Percentiles rank a stretch among this genome's conserved stretches.
Conservation (phyloP, 2,113 vertebrate species). For the Anarrhichthys ocellatus region DNA sequence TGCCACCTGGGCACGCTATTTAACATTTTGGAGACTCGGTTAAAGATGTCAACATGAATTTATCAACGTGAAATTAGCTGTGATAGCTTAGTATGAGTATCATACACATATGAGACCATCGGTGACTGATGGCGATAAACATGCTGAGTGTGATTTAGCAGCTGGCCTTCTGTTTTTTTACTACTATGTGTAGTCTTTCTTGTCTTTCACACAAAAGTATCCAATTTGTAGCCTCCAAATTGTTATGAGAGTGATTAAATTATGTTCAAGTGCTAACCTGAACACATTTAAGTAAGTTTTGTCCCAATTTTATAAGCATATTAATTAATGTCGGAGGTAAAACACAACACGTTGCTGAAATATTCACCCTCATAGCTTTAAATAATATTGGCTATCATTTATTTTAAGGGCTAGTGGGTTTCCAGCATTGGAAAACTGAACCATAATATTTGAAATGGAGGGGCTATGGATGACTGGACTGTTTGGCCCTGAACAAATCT, state of each 20-base stretch:
- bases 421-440: background rate
- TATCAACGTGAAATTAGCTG: conserved; percentile 18
- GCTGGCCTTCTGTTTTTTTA: background rate
- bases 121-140: conserved; percentile 2
- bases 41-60: conserved; percentile 40
- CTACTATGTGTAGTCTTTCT: background rate
- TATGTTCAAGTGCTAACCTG: background rate
- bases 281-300: background rate
- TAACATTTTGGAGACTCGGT: conserved; percentile 18
- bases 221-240: background rate
- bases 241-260: background rate
- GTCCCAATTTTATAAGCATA: background rate
- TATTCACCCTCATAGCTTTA: background rate
- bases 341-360: background rate
- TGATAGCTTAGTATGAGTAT: conserved; percentile 12
- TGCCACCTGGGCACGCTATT: background rate
- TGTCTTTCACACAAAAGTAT: background rate
- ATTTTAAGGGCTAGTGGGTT: background rate
- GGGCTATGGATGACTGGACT: background rate
- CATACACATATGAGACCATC: background rate
- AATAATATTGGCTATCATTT: background rate
- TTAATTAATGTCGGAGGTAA: background rate
- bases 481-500: background rate
- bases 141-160: background rate
- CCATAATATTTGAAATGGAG: background rate